Evolutionary conservation across 2,888 invertebrate genomes (phyloP).

Genomic region (Parnassius mnemosyne): DNA sequence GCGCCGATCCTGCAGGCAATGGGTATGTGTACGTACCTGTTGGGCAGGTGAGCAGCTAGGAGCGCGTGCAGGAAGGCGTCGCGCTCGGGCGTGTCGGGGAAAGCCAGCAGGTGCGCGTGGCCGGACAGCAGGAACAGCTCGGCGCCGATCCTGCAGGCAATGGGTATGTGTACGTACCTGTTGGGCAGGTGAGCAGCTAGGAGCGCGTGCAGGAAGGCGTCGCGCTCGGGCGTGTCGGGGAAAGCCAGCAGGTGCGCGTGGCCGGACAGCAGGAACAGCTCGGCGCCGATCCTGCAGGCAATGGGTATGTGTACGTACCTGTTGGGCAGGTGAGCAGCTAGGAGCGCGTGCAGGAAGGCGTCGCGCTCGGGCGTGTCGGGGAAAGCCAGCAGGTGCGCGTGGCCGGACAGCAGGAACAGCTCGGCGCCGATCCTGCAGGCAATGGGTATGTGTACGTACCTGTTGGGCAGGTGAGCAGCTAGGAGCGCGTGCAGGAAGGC

Average conservation of each 20-base stretch:
- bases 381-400: slow-evolving; percentile 89
- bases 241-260: slow-evolving; percentile 90
- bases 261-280: slow-evolving; percentile 90
- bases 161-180: slow-evolving; percentile 35
- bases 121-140: slow-evolving; percentile 90
- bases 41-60: slow-evolving; percentile 46
- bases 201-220: slow-evolving; percentile 68
- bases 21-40: slow-evolving; percentile 36
- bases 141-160: slow-evolving; percentile 90
- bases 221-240: slow-evolving; percentile 82
- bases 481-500: too few species aligned
- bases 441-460: slow-evolving; percentile 39
- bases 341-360: slow-evolving; percentile 66
- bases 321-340: slow-evolving; percentile 46
- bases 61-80: slow-evolving; percentile 70
- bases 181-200: slow-evolving; percentile 47
- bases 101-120: slow-evolving; percentile 88
- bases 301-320: slow-evolving; percentile 35
- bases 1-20: too few species aligned
- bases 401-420: slow-evolving; percentile 89
- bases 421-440: slow-evolving; percentile 92
- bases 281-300: slow-evolving; percentile 92
- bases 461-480: too few species aligned
- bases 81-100: slow-evolving; percentile 83
- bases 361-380: slow-evolving; percentile 82